Percentiles rank a stretch among this genome's conserved stretches.
phyloP scores from a whole-genome alignment of 2,113 vertebrate genomes.

The Elephantulus edwardii region DNA sequence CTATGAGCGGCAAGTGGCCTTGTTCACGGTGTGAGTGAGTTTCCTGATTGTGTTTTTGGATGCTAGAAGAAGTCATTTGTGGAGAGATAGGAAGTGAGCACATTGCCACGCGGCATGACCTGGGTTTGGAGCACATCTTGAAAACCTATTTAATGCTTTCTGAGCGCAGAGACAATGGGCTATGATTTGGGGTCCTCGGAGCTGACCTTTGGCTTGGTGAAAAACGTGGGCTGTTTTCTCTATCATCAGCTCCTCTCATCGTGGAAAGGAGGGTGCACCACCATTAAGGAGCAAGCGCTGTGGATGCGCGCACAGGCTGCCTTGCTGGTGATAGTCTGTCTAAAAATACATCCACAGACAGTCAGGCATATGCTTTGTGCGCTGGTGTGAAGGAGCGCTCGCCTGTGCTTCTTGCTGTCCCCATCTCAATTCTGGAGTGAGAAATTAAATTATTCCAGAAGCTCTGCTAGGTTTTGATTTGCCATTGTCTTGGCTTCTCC shows the following conservation, averaged over 20 bases:
- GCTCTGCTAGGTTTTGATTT: constrained; percentile 69
- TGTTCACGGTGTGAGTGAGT: constrained; percentile 10
- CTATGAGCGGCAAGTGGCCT: not conserved
- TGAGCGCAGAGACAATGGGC: constrained; percentile 36
- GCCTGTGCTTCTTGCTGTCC: constrained; percentile 38
- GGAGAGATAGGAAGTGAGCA: constrained; percentile 5
- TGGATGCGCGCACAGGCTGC: constrained; percentile 13
- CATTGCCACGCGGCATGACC: not conserved
- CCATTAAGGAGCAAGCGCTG: not conserved
- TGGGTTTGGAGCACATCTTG: constrained; percentile 48
- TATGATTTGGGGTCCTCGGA: not conserved
- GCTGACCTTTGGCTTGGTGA: constrained; percentile 43
- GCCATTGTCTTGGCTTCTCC: constrained; percentile 67
- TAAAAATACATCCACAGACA: constrained; percentile 69
- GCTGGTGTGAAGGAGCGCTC: constrained; percentile 54
- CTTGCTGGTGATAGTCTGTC: constrained; percentile 48
- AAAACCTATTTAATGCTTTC: constrained; percentile 34
- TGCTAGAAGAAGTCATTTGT: not conserved
- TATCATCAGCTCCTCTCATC: not conserved
- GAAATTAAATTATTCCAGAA: constrained; percentile 64
- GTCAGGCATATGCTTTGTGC: constrained; percentile 65
- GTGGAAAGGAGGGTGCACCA: not conserved
- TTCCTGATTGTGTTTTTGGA: not conserved
- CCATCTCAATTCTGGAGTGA: constrained; percentile 59
- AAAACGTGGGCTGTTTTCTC: constrained; percentile 4